Percentiles rank a stretch among this genome's conserved stretches.
These are phyloP conservation scores for Neotoma lepida DNA, from an alignment of 2,113 vertebrate species.

Conservation along the genomic window DNA sequence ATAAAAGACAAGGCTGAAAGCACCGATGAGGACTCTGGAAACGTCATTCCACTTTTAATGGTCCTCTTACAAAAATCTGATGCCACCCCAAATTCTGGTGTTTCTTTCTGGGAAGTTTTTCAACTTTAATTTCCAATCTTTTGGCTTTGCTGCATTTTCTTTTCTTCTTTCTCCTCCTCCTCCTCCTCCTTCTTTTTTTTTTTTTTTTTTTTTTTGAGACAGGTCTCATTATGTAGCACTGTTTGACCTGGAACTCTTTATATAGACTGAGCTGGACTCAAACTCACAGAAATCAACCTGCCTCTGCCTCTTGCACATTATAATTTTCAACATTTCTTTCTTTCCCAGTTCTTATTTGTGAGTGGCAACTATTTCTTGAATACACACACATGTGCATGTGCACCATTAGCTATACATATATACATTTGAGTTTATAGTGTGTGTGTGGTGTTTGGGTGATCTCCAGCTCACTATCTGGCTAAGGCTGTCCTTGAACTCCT, in stretches of 20 bases:
- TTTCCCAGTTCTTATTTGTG: constrained; percentile 25
- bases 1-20: constrained; percentile 23
- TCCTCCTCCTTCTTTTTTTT: constrained; percentile 17
- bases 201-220: constrained; percentile 18
- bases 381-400: neutral
- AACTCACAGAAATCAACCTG: neutral
- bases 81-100: neutral
- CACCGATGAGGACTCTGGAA: neutral
- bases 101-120: constrained; percentile 7
- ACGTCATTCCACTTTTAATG: neutral
- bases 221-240: neutral
- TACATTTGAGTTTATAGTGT: neutral
- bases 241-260: neutral
- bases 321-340: constrained; percentile 18
- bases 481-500: neutral
- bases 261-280: neutral
- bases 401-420: neutral
- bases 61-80: neutral
- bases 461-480: neutral
- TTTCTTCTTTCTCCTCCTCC: constrained; percentile 37
- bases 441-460: neutral
- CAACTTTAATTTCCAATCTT: constrained; percentile 16
- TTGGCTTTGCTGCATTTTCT: neutral
- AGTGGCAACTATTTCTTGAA: neutral
- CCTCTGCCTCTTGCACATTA: neutral